Conservation (phyloP, 2,113 vertebrate species). For the Ameiurus melas region DNA sequence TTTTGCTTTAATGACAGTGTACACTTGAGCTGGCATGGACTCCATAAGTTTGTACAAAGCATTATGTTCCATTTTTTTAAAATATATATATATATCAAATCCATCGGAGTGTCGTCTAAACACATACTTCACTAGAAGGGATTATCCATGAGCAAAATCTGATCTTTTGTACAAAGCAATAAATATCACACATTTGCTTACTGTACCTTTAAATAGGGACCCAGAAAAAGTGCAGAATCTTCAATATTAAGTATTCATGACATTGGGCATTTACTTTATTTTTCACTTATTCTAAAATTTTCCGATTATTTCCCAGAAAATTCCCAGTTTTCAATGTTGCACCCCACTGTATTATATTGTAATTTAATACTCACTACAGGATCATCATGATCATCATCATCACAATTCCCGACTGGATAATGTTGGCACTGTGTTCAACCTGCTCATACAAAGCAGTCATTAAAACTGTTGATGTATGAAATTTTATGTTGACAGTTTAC, state of each 20-base stretch:
- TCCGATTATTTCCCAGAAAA: neutral
- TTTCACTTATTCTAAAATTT: neutral
- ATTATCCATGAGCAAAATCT: neutral
- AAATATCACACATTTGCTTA: neutral
- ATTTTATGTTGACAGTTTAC: neutral
- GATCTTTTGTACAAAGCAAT: neutral
- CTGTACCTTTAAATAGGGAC: neutral
- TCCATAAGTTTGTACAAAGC: neutral
- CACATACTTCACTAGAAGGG: neutral
- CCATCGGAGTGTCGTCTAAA: neutral
- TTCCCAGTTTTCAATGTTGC: neutral
- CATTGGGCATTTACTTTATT: neutral
- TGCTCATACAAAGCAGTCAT: neutral
- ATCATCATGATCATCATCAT: neutral
- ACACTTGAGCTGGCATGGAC: neutral
- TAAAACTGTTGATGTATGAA: neutral
- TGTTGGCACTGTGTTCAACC: neutral
- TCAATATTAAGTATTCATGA: neutral
- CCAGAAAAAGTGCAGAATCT: neutral
- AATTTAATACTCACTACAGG: neutral
- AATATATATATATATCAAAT: neutral
- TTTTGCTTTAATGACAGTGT: neutral
- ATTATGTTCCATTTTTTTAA: neutral
- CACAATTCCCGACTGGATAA: neutral
- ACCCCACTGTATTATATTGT: neutral